A percentile compares a stretch with the other conserved stretches of the same genome.
phyloP scores from a whole-genome alignment of 1,140 invertebrate species.

The Mercenaria mercenaria region DNA sequence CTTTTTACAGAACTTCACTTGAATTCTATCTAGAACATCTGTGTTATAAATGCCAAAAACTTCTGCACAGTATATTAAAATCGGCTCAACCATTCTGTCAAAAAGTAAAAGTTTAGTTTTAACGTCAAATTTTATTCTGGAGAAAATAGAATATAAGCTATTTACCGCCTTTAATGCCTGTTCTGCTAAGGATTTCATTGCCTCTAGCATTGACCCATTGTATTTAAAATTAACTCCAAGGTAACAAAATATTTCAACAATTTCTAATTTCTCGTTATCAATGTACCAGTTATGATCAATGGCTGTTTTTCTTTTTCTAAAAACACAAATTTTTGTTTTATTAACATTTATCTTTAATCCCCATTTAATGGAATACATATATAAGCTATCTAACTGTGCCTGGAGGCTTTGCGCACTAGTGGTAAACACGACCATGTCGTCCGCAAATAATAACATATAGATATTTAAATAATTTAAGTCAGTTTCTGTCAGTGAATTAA shows the following conservation, averaged over 20 bases:
- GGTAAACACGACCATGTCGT: slow-evolving; percentile 24
- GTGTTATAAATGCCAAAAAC: not conserved
- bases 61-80: slow-evolving; percentile 47
- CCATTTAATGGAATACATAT: slow-evolving; percentile 11
- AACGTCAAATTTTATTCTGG: not conserved
- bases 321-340: slow-evolving; percentile 46
- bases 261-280: not conserved
- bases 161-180: slow-evolving; percentile 14
- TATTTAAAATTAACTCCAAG: slow-evolving; percentile 29
- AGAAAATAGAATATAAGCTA: not conserved
- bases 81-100: not conserved
- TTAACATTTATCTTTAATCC: slow-evolving; percentile 8
- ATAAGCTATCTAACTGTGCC: too few species aligned
- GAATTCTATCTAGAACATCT: slow-evolving; percentile 3
- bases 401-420: slow-evolving; percentile 5
- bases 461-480: not conserved
- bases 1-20: slow-evolving; percentile 11
- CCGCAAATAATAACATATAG: slow-evolving; percentile 25
- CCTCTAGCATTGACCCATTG: slow-evolving; percentile 3
- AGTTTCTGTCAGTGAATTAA: not conserved
- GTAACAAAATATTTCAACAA: not conserved
- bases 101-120: slow-evolving; percentile 25
- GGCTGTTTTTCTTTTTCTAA: slow-evolving; percentile 5
- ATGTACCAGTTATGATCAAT: not conserved
- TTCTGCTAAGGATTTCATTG: not conserved